A percentile compares a stretch with the other conserved stretches of the same genome.
phyloP scores from a whole-genome alignment of 2,797 vertebrate genomes.

The Tragopan temminckii region DNA sequence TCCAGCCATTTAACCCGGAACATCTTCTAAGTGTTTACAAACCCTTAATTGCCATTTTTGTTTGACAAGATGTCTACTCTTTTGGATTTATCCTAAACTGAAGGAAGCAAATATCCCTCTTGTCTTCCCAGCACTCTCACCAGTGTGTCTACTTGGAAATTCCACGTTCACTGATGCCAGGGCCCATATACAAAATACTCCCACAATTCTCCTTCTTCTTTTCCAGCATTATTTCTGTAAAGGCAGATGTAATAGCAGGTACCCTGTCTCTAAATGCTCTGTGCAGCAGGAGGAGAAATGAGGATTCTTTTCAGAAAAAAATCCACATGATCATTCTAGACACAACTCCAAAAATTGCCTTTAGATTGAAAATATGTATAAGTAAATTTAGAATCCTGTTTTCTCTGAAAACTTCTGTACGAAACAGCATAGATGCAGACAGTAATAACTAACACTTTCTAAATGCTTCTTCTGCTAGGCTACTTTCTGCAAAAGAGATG shows the following conservation, averaged over 20 bases:
- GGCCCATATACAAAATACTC: neutral
- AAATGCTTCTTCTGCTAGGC: neutral
- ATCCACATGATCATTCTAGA: neutral
- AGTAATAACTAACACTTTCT: neutral
- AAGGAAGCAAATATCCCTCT: neutral
- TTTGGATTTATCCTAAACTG: neutral
- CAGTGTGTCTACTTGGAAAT: neutral
- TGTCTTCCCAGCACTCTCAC: neutral
- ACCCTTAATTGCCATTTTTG: accelerated
- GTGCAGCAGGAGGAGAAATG: neutral
- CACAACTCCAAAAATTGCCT: neutral
- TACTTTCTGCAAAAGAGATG: neutral
- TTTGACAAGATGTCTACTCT: neutral
- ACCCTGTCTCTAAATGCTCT: neutral
- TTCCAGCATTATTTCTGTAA: neutral
- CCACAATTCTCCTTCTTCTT: neutral
- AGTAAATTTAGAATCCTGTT: neutral
- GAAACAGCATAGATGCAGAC: neutral
- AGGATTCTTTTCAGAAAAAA: neutral
- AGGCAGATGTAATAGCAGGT: neutral
- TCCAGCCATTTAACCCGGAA: neutral
- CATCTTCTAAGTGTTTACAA: neutral
- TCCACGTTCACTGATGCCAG: accelerated
- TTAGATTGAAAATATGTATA: neutral
- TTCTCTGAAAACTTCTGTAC: neutral